Evolutionary conservation across 2,797 vertebrate species (phyloP).

Genomic region (Scleropages formosus): DNA sequence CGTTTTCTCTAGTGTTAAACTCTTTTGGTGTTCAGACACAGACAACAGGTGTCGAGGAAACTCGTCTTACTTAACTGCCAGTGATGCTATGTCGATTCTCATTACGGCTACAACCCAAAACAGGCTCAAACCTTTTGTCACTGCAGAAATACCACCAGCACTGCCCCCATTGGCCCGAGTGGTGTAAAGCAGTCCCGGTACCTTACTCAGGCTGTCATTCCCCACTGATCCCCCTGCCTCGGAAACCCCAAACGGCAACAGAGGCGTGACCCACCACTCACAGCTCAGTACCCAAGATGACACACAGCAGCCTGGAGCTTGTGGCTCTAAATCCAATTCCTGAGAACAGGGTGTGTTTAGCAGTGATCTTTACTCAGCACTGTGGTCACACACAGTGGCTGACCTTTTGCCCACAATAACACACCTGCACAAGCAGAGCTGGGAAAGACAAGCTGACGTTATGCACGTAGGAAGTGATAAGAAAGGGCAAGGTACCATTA

Average conservation of each 20-base stretch:
- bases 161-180: not conserved
- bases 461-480: conserved; percentile 51
- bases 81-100: too few species aligned
- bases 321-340: too few species aligned
- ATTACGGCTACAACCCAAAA: not conserved
- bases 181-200: too few species aligned
- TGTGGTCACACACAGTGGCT: not conserved
- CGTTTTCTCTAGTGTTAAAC: not conserved
- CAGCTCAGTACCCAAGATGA: not conserved
- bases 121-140: not conserved
- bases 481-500: conserved; percentile 56
- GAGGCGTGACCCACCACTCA: not conserved
- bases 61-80: not conserved
- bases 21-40: not conserved
- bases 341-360: too few species aligned
- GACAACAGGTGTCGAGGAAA: not conserved
- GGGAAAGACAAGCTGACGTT: not conserved
- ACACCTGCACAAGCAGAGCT: conserved; percentile 20
- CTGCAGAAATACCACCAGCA: not conserved
- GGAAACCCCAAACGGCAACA: not conserved
- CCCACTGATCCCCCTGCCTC: too few species aligned
- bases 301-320: too few species aligned
- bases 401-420: conserved; percentile 12
- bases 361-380: too few species aligned
- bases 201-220: too few species aligned